A percentile compares a stretch with the other conserved stretches of the same genome.
phyloP scores from a whole-genome alignment of 2,113 vertebrate genomes.

The Ginglymostoma cirratum region DNA sequence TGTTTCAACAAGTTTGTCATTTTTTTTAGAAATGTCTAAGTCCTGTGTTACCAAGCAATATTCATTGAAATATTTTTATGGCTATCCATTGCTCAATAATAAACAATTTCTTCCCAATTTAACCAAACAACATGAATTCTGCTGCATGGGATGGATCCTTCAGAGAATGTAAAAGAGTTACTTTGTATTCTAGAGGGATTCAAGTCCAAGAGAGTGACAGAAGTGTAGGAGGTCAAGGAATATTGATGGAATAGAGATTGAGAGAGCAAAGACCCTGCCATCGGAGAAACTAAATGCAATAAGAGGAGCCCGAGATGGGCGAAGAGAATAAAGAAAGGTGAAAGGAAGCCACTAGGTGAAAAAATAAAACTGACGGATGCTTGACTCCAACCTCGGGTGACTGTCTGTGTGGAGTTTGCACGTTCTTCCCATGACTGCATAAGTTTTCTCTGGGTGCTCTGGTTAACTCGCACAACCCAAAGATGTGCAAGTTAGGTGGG shows the following conservation, averaged over 20 bases:
- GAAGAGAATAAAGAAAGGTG: neutral
- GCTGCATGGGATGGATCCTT: neutral
- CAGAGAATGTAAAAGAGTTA: neutral
- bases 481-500: no score
- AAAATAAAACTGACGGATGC: no score
- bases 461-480: no score
- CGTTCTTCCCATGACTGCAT: no score
- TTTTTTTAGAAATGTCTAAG: no score
- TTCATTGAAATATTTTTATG: neutral
- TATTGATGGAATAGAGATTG: neutral
- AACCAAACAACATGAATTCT: neutral
- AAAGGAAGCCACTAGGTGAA: neutral
- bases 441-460: no score
- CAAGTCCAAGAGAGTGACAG: neutral
- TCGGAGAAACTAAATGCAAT: neutral
- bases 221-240: neutral
- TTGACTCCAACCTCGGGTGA: no score
- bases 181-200: neutral
- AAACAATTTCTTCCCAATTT: neutral
- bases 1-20: no score
- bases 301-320: neutral
- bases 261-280: neutral
- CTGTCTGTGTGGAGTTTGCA: no score
- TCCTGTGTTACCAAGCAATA: no score
- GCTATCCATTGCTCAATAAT: neutral